Base-by-base conservation (phyloP, 2,113 vertebrate species). In the Crotalus viridis region DNA sequence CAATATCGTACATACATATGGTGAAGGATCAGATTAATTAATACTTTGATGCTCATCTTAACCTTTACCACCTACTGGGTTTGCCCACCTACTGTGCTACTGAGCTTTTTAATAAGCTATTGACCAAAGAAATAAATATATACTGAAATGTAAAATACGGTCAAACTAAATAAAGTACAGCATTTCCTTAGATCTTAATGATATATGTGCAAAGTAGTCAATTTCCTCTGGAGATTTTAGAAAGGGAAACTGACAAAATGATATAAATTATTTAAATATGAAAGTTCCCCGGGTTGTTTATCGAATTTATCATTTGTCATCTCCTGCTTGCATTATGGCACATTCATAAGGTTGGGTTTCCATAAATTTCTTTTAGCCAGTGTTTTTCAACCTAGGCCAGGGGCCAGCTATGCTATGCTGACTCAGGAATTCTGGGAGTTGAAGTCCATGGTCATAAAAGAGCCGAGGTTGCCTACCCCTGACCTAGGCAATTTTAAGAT, bases 21-120 rank as follows among this genome's bases (percentile, higher is more conserved):
- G n/a, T 89, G n/a, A 93, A 59, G 69, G 39, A 91, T 5, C 43
- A 92, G 46, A 52, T 33, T 91, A 90, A 54, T 93, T 93, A 94
- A 90, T 92, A 51, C 57, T 95, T 94, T 95, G 92, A 89, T 95
- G 81, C 90, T 94, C 93, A 91, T 87, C 24, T 93, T 69, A 86
- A 74, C 9, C 52, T 90, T 93, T 94, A 93, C 46, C 46, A 91
- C 87, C 87, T 94, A 88, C 91, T 94, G 93, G 69, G 93, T 55
- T 61, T 87, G 74, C 89, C 46, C 90, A 56, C 59, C n/a, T 33
- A 52, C 89, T 85, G 88, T 90, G 86, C 91, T 12, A 33, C 28
- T 92, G 92, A 59, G 64, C 22, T 93, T 95, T 87, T 92, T 24
- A 92, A 92, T 92, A 28, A 5, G 10, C 87, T 93, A 81, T 91